Evolutionary conservation across 1,140 invertebrate species (phyloP).

Genomic region (Cyphomyrmex costatus): DNA sequence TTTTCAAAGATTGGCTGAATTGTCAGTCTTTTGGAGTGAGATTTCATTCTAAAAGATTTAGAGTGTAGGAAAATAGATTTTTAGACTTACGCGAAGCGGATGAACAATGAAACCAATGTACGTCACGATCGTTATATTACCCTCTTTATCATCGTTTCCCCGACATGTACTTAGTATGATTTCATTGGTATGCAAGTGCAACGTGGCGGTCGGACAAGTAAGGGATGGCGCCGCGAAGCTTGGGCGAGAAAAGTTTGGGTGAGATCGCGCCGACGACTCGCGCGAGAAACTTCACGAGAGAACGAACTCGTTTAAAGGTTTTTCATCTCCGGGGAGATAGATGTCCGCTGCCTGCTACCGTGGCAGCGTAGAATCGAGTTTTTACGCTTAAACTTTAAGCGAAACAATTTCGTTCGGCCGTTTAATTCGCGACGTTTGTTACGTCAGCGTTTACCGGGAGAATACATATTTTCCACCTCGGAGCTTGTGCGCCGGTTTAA

Average conservation of each 20-base stretch:
- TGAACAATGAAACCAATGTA: background rate
- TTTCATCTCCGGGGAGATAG: slow-evolving; percentile 62
- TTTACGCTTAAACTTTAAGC: slow-evolving; percentile 60
- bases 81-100: background rate
- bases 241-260: slow-evolving; percentile 30
- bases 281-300: slow-evolving; percentile 67
- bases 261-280: slow-evolving; percentile 29
- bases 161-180: slow-evolving; percentile 26
- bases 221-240: slow-evolving; percentile 7
- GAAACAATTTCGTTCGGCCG: slow-evolving; percentile 57
- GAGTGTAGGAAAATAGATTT: background rate
- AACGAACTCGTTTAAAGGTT: slow-evolving; percentile 56
- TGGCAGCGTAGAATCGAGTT: slow-evolving; percentile 45
- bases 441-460: slow-evolving; percentile 56
- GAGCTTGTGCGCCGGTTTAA: slow-evolving; percentile 19
- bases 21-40: too few species aligned
- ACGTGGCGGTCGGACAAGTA: slow-evolving; percentile 20
- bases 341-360: slow-evolving; percentile 43
- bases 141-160: background rate
- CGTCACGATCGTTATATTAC: slow-evolving; percentile 4
- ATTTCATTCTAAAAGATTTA: too few species aligned
- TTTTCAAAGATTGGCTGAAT: too few species aligned
- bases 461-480: slow-evolving; percentile 57
- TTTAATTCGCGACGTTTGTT: slow-evolving; percentile 63
- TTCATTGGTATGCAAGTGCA: slow-evolving; percentile 51